These are phyloP conservation scores for Denticeps clupeoides DNA, from an alignment of 2,797 vertebrate genomes.

Conservation along the genomic window DNA sequence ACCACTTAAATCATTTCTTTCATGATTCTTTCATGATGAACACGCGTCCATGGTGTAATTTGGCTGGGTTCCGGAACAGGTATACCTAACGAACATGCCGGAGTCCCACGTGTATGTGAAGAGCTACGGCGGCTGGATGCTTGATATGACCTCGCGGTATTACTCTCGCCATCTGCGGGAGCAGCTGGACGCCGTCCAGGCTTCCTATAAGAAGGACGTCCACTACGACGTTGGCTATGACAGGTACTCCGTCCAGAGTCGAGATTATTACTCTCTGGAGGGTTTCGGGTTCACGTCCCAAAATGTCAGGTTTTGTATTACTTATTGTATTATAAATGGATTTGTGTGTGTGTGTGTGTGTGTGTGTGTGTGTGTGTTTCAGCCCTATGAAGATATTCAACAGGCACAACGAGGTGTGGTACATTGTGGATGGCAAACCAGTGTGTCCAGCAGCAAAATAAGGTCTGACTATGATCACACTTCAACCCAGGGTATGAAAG, in stretches of 20 bases:
- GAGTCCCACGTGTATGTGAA: slow-evolving; percentile 41
- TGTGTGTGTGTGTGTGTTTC: slow-evolving; percentile 24
- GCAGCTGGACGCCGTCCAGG: slow-evolving; percentile 26
- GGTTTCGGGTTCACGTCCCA: neutral
- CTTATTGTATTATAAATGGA: neutral
- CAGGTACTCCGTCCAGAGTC: slow-evolving; percentile 35
- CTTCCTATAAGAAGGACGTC: slow-evolving; percentile 28
- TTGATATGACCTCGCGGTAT: accelerated
- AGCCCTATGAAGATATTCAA: slow-evolving; percentile 49
- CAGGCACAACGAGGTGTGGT: slow-evolving; percentile 63
- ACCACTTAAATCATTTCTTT: neutral
- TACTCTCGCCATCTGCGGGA: slow-evolving; percentile 13
- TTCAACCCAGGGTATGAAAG: too few relatives aligned
- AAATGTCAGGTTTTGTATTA: neutral
- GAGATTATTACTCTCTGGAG: neutral
- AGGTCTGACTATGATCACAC: neutral
- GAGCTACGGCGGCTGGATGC: slow-evolving; percentile 43
- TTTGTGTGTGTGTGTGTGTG: slow-evolving; percentile 2
- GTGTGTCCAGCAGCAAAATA: slow-evolving; percentile 32
- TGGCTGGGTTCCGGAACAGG: slow-evolving; percentile 34
- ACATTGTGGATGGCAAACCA: slow-evolving; percentile 26
- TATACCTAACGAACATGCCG: slow-evolving; percentile 33
- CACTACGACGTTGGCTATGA: slow-evolving; percentile 48
- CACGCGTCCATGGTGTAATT: neutral
- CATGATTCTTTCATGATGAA: too few relatives aligned